A percentile compares a stretch with the other conserved stretches of the same genome.
Evolutionary conservation across 2,113 vertebrate species (phyloP).

Genomic region (Hiodon alosoides): DNA sequence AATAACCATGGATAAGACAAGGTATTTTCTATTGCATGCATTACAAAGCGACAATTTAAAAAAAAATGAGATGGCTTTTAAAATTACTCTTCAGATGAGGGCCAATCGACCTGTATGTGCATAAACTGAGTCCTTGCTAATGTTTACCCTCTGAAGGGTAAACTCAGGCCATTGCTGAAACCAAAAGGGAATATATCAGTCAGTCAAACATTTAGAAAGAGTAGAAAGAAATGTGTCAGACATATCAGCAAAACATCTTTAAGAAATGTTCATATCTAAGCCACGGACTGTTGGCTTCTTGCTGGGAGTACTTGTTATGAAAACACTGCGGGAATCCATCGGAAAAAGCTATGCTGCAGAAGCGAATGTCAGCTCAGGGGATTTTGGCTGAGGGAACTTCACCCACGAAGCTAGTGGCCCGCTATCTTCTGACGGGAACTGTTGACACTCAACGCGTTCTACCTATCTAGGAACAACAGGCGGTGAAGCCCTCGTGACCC

Average conservation of each 20-base stretch:
- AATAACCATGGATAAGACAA: too few species aligned
- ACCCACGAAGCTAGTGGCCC: conserved; percentile 42
- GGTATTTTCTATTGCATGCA: too few species aligned
- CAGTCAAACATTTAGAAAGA: background rate
- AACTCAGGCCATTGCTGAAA: too few species aligned
- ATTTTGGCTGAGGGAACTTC: conserved; percentile 21
- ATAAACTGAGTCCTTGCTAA: too few species aligned
- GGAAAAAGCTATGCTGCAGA: conserved; percentile 18
- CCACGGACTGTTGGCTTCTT: conserved; percentile 11
- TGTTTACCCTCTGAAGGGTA: too few species aligned
- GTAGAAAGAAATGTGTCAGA: conserved; percentile 16
- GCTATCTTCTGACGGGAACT: conserved; percentile 49
- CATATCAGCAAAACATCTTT: conserved; percentile 14
- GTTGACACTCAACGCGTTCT: conserved; percentile 61
- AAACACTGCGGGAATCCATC: conserved; percentile 26
- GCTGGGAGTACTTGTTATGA: conserved; percentile 32
- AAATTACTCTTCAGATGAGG: too few species aligned
- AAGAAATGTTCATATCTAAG: conserved; percentile 21
- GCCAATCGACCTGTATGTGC: too few species aligned
- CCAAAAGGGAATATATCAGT: background rate
- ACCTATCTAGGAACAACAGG: conserved; percentile 51
- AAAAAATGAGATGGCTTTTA: too few species aligned
- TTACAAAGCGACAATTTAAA: too few species aligned
- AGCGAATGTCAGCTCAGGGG: background rate
- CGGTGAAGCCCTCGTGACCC: conserved; percentile 29